phyloP scores from a whole-genome alignment of 2,888 invertebrate species.

The Tryphoninae sp. region DNA sequence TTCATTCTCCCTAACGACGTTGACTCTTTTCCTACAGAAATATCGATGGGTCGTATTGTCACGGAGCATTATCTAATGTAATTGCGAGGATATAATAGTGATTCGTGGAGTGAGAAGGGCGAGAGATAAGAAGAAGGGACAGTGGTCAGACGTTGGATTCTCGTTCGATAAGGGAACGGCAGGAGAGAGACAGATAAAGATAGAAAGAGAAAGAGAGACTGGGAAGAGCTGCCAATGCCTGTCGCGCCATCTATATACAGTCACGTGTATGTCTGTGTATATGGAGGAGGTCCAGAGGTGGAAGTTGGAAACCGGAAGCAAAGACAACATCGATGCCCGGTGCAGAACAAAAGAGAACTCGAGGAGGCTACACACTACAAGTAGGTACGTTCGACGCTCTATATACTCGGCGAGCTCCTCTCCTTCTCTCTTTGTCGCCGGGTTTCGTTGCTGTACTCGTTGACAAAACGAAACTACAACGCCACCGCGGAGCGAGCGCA shows the following conservation, averaged over 20 bases:
- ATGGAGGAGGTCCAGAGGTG: slow-evolving; percentile 44
- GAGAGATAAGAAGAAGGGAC: slow-evolving; percentile 52
- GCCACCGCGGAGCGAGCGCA: neutral
- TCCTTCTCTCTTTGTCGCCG: slow-evolving; percentile 47
- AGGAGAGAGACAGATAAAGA: slow-evolving; percentile 11
- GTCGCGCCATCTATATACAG: neutral
- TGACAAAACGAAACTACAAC: slow-evolving; percentile 54
- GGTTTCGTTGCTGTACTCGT: slow-evolving; percentile 26
- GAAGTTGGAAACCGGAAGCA: slow-evolving; percentile 62
- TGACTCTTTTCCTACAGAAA: neutral
- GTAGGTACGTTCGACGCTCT: slow-evolving; percentile 60
- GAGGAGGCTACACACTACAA: slow-evolving; percentile 57
- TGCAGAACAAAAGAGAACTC: slow-evolving; percentile 62
- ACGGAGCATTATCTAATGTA: slow-evolving; percentile 23
- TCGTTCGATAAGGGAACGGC: slow-evolving; percentile 45
- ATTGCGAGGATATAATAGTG: slow-evolving; percentile 43
- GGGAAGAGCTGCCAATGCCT: slow-evolving; percentile 36
- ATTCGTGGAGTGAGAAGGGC: slow-evolving; percentile 44
- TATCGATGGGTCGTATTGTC: neutral
- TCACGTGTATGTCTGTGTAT: neutral
- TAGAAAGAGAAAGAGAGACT: slow-evolving; percentile 24
- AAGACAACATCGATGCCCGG: slow-evolving; percentile 63
- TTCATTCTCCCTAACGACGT: neutral
- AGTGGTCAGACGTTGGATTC: slow-evolving; percentile 46
- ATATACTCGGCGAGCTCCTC: slow-evolving; percentile 30